Evolutionary conservation across 2,797 vertebrate species (phyloP).

Genomic region (Phoeniculus purpureus): DNA sequence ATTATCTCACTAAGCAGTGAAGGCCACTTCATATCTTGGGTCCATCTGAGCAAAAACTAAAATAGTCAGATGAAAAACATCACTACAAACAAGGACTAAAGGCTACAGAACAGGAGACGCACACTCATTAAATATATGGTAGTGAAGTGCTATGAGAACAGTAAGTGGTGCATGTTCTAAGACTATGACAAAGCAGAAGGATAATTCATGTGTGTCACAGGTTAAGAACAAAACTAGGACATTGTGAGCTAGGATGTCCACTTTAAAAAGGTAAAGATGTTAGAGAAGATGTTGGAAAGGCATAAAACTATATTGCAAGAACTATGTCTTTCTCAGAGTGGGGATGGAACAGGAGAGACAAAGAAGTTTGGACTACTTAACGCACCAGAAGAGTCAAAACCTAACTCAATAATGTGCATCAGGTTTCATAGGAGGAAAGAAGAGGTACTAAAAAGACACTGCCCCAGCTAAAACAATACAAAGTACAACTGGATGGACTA

Average conservation of each 20-base stretch:
- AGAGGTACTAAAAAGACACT: neutral
- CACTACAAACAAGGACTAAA: neutral
- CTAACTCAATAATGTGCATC: neutral
- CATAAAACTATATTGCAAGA: neutral
- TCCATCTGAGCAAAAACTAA: neutral
- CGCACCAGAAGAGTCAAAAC: neutral
- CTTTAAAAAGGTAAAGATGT: neutral
- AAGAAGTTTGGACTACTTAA: neutral
- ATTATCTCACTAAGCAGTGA: neutral
- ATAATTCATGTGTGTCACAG: neutral
- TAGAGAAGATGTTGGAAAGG: neutral
- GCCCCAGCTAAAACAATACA: neutral
- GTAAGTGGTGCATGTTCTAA: neutral
- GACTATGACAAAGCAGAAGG: neutral
- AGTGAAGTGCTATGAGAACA: neutral
- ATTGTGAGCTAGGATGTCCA: neutral
- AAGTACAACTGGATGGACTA: neutral
- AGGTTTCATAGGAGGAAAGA: neutral
- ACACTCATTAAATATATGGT: neutral
- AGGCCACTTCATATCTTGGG: neutral
- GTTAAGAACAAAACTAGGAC: neutral
- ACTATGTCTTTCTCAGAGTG: neutral
- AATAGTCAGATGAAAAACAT: neutral
- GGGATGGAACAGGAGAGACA: neutral
- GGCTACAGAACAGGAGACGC: neutral